A percentile compares a stretch with the other conserved stretches of the same genome.
Conservation (phyloP, 2,888 invertebrate species). For the Agonopterix heracliana region DNA sequence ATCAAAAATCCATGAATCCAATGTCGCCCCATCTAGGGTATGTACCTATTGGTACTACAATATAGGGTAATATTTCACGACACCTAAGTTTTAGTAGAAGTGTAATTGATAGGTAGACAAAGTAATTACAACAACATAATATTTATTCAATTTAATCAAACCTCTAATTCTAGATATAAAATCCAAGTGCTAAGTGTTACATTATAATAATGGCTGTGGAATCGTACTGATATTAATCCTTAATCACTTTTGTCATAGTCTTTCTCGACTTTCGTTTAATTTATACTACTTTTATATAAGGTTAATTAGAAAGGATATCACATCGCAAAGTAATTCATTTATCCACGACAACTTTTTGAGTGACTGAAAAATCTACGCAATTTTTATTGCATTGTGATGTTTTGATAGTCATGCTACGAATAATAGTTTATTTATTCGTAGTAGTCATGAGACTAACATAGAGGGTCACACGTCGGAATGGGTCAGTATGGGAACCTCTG, state of each 20-base stretch:
- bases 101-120: slow-evolving; percentile 22
- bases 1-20: slow-evolving; percentile 11
- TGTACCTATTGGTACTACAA: slow-evolving; percentile 6
- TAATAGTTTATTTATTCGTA: too few relatives aligned
- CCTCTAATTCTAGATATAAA: slow-evolving; percentile 44
- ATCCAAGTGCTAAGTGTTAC: slow-evolving; percentile 67
- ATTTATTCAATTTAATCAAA: slow-evolving; percentile 39
- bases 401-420: too few relatives aligned
- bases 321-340: too few relatives aligned
- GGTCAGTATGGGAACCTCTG: too few relatives aligned
- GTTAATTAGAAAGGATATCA: too few relatives aligned
- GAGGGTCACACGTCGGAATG: too few relatives aligned
- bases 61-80: slow-evolving; percentile 20
- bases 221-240: slow-evolving; percentile 66
- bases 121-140: slow-evolving; percentile 33
- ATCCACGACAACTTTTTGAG: too few relatives aligned
- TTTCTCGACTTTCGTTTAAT: slow-evolving; percentile 40
- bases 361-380: too few relatives aligned
- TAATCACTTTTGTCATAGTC: slow-evolving; percentile 49
- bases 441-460: too few relatives aligned
- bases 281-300: slow-evolving; percentile 34
- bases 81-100: slow-evolving; percentile 25
- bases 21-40: slow-evolving; percentile 14
- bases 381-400: too few relatives aligned
- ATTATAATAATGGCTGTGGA: slow-evolving; percentile 71